Evolutionary conservation across 2,888 invertebrate species (phyloP).

Genomic region (Dolichopus griseipennis): DNA sequence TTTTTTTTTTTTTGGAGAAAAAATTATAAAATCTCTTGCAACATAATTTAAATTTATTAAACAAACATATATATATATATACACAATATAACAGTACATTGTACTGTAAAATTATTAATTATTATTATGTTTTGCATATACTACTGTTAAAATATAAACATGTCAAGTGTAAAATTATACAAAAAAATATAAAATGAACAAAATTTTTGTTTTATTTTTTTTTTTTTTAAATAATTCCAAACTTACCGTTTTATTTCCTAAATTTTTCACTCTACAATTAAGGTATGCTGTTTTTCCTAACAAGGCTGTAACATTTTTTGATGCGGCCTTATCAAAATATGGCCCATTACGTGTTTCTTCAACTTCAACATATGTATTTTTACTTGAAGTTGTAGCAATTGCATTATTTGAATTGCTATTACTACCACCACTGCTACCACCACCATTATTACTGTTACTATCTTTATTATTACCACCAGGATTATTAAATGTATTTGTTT

Average conservation of each 20-base stretch:
- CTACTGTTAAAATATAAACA: no score
- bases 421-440: slow-evolving; percentile 25
- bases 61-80: no score
- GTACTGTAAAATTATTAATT: no score
- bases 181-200: no score
- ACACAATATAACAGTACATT: no score
- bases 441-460: slow-evolving; percentile 21
- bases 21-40: no score
- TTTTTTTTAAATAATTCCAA: no score
- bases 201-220: no score
- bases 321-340: slow-evolving; percentile 63
- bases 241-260: slow-evolving; percentile 85
- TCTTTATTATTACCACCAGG: slow-evolving; percentile 26
- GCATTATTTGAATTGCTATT: not conserved
- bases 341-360: slow-evolving; percentile 55
- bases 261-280: slow-evolving; percentile 81
- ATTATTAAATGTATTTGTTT: slow-evolving; percentile 24
- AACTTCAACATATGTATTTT: slow-evolving; percentile 33
- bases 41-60: no score
- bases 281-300: slow-evolving; percentile 84
- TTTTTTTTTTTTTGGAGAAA: no score
- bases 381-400: slow-evolving; percentile 14
- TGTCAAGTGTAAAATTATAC: no score
- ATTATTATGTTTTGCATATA: no score
- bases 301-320: slow-evolving; percentile 70